Evolutionary conservation across 1,140 invertebrate species (phyloP).

Genomic region (Pseudomyrmex cubaensis): DNA sequence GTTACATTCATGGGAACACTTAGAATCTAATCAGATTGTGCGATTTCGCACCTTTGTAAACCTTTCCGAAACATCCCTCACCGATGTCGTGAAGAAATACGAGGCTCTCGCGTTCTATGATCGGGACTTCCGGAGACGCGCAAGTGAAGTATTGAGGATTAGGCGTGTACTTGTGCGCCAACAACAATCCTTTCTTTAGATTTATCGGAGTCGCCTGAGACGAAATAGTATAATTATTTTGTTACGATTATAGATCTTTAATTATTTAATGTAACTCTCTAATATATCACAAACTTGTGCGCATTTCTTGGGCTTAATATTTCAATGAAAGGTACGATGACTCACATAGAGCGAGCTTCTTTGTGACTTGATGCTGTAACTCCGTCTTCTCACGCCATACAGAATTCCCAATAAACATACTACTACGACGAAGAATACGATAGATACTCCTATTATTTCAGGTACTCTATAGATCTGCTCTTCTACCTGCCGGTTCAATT

Average conservation of each 20-base stretch:
- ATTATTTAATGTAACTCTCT: background rate
- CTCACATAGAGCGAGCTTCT: conserved; percentile 68
- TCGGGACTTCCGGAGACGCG: conserved; percentile 86
- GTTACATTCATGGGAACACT: too few species aligned
- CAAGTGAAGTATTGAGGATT: conserved; percentile 91
- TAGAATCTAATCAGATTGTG: background rate
- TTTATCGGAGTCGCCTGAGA: conserved; percentile 84
- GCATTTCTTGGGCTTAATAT: background rate
- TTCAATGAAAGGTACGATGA: conserved; percentile 8
- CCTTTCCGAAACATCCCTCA: conserved; percentile 97
- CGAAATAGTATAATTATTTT: conserved; percentile 30
- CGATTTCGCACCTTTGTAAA: conserved; percentile 91
- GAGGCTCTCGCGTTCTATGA: conserved; percentile 88
- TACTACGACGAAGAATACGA: conserved; percentile 78
- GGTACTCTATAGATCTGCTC: conserved; percentile 76
- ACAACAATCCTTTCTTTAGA: conserved; percentile 87
- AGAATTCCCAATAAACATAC: conserved; percentile 74
- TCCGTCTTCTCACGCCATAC: conserved; percentile 76
- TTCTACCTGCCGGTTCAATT: conserved; percentile 74
- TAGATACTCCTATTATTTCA: conserved; percentile 79
- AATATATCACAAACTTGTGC: background rate
- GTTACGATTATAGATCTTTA: background rate
- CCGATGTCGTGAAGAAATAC: conserved; percentile 92
- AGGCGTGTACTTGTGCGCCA: conserved; percentile 90
- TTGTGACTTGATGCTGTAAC: conserved; percentile 69